phyloP scores from a whole-genome alignment of 1,140 invertebrate genomes.

The Portunus trituberculatus region DNA sequence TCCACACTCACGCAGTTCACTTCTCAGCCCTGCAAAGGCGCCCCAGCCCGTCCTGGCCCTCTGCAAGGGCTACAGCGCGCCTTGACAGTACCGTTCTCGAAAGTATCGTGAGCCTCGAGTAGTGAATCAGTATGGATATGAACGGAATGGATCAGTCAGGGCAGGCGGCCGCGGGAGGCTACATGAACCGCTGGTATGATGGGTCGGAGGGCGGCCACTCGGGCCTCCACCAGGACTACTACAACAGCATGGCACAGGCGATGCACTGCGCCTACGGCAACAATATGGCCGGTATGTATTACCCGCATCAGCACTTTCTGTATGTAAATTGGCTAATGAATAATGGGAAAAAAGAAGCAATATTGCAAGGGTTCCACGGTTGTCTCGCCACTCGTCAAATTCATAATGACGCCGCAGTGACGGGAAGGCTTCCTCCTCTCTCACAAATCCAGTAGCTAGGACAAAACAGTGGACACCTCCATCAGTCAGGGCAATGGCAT shows the following conservation, averaged over 20 bases:
- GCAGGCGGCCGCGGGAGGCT: slow-evolving; percentile 72
- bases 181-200: slow-evolving; percentile 76
- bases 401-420: not conserved
- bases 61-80: not conserved
- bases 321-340: not conserved
- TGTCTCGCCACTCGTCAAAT: not conserved
- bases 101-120: slow-evolving; percentile 44
- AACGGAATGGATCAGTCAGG: slow-evolving; percentile 75
- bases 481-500: not conserved
- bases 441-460: not conserved
- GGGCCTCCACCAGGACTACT: slow-evolving; percentile 75
- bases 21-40: slow-evolving; percentile 31
- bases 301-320: not conserved
- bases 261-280: slow-evolving; percentile 77
- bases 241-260: slow-evolving; percentile 76
- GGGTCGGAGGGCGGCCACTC: slow-evolving; percentile 73
- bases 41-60: not conserved
- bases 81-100: slow-evolving; percentile 61
- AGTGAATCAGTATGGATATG: slow-evolving; percentile 73
- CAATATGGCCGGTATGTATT: slow-evolving; percentile 76
- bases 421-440: not conserved
- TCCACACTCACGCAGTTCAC: slow-evolving; percentile 48
- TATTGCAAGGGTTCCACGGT: not conserved
- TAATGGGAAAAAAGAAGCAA: not conserved
- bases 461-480: not conserved